A percentile compares a stretch with the other conserved stretches of the same genome.
These are phyloP conservation scores for Phycodurus eques DNA, from an alignment of 2,113 vertebrate genomes.

Conservation along the genomic window DNA sequence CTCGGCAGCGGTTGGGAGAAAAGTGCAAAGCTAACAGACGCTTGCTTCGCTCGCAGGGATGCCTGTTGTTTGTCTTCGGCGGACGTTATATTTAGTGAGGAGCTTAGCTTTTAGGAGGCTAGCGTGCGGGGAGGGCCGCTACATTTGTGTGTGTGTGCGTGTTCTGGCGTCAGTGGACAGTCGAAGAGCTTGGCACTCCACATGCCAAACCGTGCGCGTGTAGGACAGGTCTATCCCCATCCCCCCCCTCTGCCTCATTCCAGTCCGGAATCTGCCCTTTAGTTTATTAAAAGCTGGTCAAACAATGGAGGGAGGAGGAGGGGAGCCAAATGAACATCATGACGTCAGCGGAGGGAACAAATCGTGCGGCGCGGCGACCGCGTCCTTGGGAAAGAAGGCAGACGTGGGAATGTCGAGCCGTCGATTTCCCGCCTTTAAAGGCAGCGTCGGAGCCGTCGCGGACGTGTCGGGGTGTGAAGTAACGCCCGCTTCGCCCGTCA, in stretches of 20 bases:
- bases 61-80: conserved; percentile 76
- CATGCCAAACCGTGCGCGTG: conserved; percentile 59
- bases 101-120: conserved; percentile 72
- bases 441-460: too few species aligned
- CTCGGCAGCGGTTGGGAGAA: background rate
- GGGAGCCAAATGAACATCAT: conserved; percentile 48
- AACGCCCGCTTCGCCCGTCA: too few species aligned
- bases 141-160: conserved; percentile 32
- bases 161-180: conserved; percentile 63
- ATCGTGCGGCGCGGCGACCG: conserved; percentile 26
- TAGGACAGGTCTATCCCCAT: conserved; percentile 35
- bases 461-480: too few species aligned
- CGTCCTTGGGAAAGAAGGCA: conserved; percentile 18
- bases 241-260: conserved; percentile 7
- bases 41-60: conserved; percentile 62
- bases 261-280: conserved; percentile 78
- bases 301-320: conserved; percentile 67
- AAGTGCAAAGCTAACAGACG: conserved; percentile 68
- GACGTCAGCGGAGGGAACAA: conserved; percentile 46
- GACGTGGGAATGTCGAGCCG: background rate
- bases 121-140: conserved; percentile 47
- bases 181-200: conserved; percentile 74
- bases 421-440: background rate
- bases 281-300: conserved; percentile 81
- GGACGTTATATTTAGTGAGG: conserved; percentile 81